Conservation (phyloP, 2,113 vertebrate genomes). For the Silurus glanis region DNA sequence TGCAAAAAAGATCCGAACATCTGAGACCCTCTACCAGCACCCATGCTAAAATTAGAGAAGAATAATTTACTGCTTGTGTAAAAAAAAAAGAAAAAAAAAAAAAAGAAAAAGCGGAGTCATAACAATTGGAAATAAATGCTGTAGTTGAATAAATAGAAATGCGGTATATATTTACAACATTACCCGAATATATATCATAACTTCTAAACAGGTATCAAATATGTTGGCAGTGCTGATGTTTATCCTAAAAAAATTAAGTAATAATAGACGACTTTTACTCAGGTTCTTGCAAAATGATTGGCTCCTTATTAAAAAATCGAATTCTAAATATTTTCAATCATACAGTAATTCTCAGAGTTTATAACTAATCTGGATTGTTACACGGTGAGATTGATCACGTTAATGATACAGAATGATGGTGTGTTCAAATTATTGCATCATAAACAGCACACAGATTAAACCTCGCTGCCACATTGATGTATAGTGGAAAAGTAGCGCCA, state of each 20-base stretch:
- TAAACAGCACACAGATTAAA: background rate
- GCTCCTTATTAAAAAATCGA: background rate
- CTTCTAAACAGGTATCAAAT: background rate
- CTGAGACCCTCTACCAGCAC: background rate
- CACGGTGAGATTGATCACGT: background rate
- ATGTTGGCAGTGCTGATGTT: background rate
- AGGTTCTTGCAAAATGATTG: background rate
- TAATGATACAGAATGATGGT: background rate
- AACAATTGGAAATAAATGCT: background rate
- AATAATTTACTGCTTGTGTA: background rate
- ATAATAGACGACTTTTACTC: background rate
- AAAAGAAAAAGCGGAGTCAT: background rate
- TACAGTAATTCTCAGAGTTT: background rate
- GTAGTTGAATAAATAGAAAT: background rate
- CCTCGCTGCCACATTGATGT: background rate
- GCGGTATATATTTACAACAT: background rate
- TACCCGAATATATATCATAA: background rate
- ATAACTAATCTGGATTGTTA: background rate
- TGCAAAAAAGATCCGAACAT: background rate
- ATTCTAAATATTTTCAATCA: background rate
- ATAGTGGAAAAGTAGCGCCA: conserved; percentile 27
- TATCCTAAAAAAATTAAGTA: background rate
- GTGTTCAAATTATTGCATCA: background rate
- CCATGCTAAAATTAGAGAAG: background rate
- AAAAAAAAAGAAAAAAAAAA: too few species aligned